A percentile compares a stretch with the other conserved stretches of the same genome.
phyloP scores from a whole-genome alignment of 2,113 vertebrate species.

The Xerus inauris region DNA sequence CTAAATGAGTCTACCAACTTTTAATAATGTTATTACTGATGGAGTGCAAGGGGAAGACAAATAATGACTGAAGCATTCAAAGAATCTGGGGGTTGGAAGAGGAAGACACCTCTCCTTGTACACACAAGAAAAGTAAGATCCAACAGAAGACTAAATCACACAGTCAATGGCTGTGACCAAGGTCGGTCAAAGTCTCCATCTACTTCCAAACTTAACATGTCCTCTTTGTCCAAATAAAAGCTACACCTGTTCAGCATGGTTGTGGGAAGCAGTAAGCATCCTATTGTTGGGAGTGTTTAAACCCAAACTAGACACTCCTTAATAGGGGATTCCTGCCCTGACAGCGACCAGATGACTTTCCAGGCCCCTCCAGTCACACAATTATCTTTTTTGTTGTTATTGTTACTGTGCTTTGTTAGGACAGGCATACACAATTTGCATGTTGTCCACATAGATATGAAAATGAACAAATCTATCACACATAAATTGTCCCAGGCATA shows the following conservation, averaged over 20 bases:
- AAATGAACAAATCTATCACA: background rate
- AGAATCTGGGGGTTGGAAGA: background rate
- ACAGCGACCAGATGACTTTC: background rate
- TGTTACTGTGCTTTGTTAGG: background rate
- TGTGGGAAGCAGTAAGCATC: background rate
- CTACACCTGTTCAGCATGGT: background rate
- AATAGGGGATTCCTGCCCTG: background rate
- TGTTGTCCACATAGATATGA: background rate
- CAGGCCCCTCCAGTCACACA: background rate
- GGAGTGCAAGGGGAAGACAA: background rate
- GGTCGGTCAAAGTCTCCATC: background rate
- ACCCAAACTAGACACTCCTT: rapidly evolving
- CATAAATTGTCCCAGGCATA: background rate
- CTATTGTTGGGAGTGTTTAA: background rate
- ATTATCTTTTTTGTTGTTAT: too few relatives aligned
- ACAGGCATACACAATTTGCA: background rate
- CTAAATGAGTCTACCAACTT: background rate
- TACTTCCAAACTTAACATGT: background rate
- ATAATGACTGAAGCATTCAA: rapidly evolving
- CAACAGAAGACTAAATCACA: background rate
- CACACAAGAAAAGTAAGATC: background rate
- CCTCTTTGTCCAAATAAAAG: background rate
- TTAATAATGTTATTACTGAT: background rate
- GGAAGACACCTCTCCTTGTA: background rate
- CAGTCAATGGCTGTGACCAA: background rate